A percentile compares a stretch with the other conserved stretches of the same genome.
Evolutionary conservation across 2,113 vertebrate species (phyloP).

Genomic region (Myotis brandtii): DNA sequence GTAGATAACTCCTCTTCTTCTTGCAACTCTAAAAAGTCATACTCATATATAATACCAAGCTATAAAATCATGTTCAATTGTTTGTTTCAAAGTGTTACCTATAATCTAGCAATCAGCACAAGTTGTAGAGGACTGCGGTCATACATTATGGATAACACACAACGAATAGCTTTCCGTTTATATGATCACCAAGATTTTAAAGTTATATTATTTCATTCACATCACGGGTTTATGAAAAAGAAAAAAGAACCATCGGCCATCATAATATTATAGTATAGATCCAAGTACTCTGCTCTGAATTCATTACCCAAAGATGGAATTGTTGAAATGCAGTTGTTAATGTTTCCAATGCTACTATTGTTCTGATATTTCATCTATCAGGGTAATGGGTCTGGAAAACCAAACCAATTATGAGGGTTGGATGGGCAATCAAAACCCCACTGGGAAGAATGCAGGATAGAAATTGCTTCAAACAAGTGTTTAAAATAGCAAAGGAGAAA

Average conservation of each 20-base stretch:
- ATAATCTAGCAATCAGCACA: neutral
- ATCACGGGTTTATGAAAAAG: neutral
- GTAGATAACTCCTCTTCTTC: neutral
- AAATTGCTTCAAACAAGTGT: constrained; percentile 18
- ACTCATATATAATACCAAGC: neutral
- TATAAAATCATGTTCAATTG: neutral
- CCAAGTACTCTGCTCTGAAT: neutral
- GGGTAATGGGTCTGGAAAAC: neutral
- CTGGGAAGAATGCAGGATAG: neutral
- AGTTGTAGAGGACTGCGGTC: neutral
- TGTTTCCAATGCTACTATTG: neutral
- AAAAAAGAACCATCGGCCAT: neutral
- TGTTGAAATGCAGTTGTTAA: neutral
- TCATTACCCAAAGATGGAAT: neutral
- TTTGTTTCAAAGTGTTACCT: neutral
- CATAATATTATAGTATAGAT: neutral
- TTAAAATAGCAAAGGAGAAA: constrained; percentile 1
- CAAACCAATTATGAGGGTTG: constrained; percentile 17
- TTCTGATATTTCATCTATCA: neutral
- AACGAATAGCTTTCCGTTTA: neutral
- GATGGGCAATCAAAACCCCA: neutral
- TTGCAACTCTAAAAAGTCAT: neutral
- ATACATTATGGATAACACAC: neutral
- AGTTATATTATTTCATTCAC: constrained; percentile 14
- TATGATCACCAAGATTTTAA: neutral